Evolutionary conservation across 2,797 vertebrate species (phyloP), one percentile per base, ranked within the genome.

Genomic region (Hippopotamyrus pictus): DNA sequence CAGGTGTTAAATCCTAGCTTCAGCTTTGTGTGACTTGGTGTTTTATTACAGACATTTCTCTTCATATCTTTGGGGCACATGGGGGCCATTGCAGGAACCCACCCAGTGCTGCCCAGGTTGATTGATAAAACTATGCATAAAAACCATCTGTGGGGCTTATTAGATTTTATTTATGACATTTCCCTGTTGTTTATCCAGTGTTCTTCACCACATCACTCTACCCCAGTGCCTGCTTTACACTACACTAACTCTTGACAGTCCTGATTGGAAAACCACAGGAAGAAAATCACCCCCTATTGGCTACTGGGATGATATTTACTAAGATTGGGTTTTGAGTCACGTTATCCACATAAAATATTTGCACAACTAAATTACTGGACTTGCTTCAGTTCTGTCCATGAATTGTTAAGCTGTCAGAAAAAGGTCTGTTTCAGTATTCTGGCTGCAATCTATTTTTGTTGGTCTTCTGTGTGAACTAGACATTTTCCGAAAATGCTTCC

Each of bases 121-220:
- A 93, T 69, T 88, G 91, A 92, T 93, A 53, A 88, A 91, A 48
- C 90, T 89, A 91, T 91, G 89, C 93, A 94, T 92, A 92, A 93
- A 93, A 91, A 91, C 92, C 88, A 85, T 90, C 89, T 82, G 90
- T 86, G 11, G 65, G 73, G 88, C 91, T 90, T 89, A 84, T 92
- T 88, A 91, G 53, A 91, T 92, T 91, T 93, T 94, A 94, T 94
- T 94, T 94, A 93, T 93, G 94, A 89, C 90, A 88, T 84, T 9
- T 69, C 90, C 90, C 90, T 48, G 88, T 91, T n/a, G 73, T 79
- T 91, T 84, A 90, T 89, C 92, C 91, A 41, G 73, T 86, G 84
- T 22, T 88, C 65, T 14, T 87, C 90, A 54, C 46, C 69, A 89
- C 89, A 57, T 85, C 17, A 82, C 76, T 82, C 37, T 46, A 44